Evolutionary conservation across 2,888 invertebrate species (phyloP).

Genomic region (Pogonocherus hispidulus): DNA sequence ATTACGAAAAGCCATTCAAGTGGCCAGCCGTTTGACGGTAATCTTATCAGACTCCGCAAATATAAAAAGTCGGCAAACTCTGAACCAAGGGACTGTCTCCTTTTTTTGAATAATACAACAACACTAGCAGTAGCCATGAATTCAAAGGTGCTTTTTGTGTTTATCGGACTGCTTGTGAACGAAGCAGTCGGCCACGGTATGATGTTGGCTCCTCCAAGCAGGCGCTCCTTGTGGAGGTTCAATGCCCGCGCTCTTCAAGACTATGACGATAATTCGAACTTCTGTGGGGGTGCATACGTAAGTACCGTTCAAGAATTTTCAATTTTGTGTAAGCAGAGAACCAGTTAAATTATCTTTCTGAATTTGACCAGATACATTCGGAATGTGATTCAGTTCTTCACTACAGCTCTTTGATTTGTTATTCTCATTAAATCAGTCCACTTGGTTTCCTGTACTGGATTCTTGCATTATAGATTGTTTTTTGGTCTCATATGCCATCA

Average conservation of each 20-base stretch:
- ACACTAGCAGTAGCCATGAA: constrained; percentile 18
- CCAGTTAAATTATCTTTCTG: no score
- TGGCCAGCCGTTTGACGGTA: background rate
- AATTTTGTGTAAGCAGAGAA: no score
- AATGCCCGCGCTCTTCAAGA: constrained; percentile 68
- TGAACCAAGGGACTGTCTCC: background rate
- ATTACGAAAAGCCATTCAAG: constrained; percentile 13
- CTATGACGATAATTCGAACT: constrained; percentile 70
- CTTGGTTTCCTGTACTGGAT: no score
- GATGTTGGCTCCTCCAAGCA: constrained; percentile 70
- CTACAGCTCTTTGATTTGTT: no score
- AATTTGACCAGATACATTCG: no score
- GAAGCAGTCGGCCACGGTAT: constrained; percentile 68
- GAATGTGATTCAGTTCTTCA: no score
- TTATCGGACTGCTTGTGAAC: constrained; percentile 17
- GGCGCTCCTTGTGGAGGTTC: constrained; percentile 71
- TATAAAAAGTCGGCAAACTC: constrained; percentile 11
- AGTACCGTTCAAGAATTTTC: no score
- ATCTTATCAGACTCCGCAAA: constrained; percentile 12
- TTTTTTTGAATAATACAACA: background rate
- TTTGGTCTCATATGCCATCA: no score
- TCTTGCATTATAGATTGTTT: no score
- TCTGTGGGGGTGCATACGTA: constrained; percentile 71
- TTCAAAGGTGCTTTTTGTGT: constrained; percentile 10
- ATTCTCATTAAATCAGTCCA: no score